A percentile compares a stretch with the other conserved stretches of the same genome.
phyloP scores from a whole-genome alignment of 2,113 vertebrate genomes.

The Brachyistius frenatus region DNA sequence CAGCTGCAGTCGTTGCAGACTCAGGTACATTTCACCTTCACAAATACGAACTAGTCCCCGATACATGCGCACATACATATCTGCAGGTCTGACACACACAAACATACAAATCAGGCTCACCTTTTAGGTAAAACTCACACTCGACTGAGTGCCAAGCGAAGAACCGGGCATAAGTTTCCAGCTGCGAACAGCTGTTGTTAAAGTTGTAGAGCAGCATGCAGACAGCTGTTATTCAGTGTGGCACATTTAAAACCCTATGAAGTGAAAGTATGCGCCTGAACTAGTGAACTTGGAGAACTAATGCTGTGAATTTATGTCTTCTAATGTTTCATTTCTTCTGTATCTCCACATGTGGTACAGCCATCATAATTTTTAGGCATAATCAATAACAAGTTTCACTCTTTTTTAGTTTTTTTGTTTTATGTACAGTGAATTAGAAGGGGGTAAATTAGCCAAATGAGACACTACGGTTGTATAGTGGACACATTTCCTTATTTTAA shows the following conservation, averaged over 20 bases:
- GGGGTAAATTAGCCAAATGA: too few species aligned
- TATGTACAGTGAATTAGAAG: too few species aligned
- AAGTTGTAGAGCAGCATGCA: neutral
- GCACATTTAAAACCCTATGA: neutral
- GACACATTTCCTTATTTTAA: too few species aligned
- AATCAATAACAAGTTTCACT: too few species aligned
- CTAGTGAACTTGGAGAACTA: too few species aligned
- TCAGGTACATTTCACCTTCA: constrained; percentile 84
- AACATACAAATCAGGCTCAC: neutral
- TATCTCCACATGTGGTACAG: too few species aligned
- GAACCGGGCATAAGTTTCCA: neutral
- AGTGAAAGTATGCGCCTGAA: neutral
- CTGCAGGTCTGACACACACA: neutral
- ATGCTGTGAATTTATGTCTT: too few species aligned
- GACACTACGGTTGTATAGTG: too few species aligned
- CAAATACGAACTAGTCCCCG: neutral
- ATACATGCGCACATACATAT: neutral
- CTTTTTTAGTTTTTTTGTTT: too few species aligned
- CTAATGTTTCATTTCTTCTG: too few species aligned
- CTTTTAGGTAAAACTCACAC: neutral
- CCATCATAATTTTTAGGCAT: too few species aligned
- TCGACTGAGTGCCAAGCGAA: neutral
- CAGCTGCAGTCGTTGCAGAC: constrained; percentile 90
- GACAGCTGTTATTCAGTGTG: constrained; percentile 17
- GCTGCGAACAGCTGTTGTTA: constrained; percentile 16